Evolutionary conservation across 2,113 vertebrate genomes (phyloP), one percentile per base, ranked within the genome.

Genomic region (Hippocampus guttulatus): DNA sequence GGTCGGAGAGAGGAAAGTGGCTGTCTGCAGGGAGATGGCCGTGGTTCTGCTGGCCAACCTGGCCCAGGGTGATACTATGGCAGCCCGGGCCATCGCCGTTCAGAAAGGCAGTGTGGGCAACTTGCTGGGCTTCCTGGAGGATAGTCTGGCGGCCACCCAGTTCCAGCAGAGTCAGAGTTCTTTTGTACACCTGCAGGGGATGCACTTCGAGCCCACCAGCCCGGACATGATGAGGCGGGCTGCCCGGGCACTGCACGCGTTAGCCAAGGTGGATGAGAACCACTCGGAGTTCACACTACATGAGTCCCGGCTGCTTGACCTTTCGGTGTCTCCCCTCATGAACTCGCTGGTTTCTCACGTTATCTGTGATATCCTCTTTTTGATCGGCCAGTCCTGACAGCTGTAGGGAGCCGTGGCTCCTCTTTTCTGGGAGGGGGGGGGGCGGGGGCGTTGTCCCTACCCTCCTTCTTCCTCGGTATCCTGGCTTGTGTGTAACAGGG

Each of bases 301-400:
- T n/a, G 97, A 99, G 91, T 96, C 96, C 40, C 94, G 97, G 88
- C 96, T 99, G 85, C 95, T 99, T 87, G 97, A 99, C 95, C 96
- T 99, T 89, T 98, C 97, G 0, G 96, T 99, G 87, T 98, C 96
- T 64, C 97, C 96, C 73, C 91, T 98, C 91, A 98, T 99, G 96
- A 99, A 98, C 96, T 96, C 96, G 30, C 92, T 97, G 93, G 97
- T 99, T 90, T 98, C 97, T 92, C 95, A 98, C 92, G 96, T 99
- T 89, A 98, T 99, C 94, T 98, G 96, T 93, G 97, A 99, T 81
- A 96, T 99, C 96, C 97, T 99, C 88, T 99, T 97, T 95, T 92
- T 98, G 93, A 96, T 99, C 87, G 97, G 97, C 95, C 97, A 97
- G 94, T 98, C 97, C 97, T 99, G 97, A 98, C 97, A 96, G 95